Evolutionary conservation across 1,140 invertebrate species (phyloP), one percentile per base, ranked within the genome.

Genomic region (Vanessa atalanta): DNA sequence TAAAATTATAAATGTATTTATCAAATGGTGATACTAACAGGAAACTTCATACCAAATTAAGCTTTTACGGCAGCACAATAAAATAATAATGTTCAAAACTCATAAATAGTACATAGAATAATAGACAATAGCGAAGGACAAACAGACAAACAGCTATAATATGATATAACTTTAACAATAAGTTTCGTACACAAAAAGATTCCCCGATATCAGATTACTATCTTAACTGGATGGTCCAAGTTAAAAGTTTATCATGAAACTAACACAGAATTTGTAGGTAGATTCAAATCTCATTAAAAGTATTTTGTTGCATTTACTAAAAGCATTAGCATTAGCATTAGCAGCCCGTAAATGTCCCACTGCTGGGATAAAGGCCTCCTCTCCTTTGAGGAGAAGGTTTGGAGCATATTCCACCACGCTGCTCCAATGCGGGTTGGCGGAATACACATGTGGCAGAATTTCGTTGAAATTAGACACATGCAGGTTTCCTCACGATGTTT

Each of bases 81-180:
- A 70, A 71, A 60, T 72, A 72, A 79, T 63, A 67, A 75, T 77
- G 61, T 23, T 73, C 68, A 72, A 76, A 80, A 78, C 53, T 75
- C 79, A 80, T 80, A 78, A 80, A 76, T 82, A 79, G 76, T 67
- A 73, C 69, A 48, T 50, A 79, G 72, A 77, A 84, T 80, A 88
- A 86, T 83, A 75, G 77, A 88, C 86, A 89, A 88, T 88, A 66
- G 82, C 65, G 80, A 87, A 88, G 86, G 88, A 76, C 84, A 60
- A 47, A 75, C 68, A 50, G 60, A 72, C 73, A 75, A 79, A 79
- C 75, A 65, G 74, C 57, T 78, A 79, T 72, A 78, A 78, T 86
- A 83, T 88, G 85, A 89, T 86, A 88, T 89, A 86, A 88, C 82
- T 75, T 78, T 77, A 88, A 90, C 89, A 91, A 90, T 91, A 89